Conservation (phyloP, 2,797 vertebrate genomes). For the Uromys caudimaculatus region DNA sequence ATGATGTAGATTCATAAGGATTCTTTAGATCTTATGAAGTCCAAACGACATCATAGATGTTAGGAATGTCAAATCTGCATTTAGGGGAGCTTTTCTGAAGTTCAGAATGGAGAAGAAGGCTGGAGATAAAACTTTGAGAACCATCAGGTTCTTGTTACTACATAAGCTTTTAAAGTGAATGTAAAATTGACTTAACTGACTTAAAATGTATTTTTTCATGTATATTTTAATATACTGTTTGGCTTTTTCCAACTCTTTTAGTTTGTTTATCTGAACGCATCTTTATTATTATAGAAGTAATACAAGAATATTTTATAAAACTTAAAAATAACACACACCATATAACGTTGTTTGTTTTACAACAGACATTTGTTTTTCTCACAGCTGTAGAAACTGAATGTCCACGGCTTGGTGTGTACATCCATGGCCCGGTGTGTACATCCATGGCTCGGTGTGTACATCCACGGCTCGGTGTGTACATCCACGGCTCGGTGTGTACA, state of each 20-base stretch:
- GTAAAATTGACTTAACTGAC: background rate
- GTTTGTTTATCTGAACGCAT: background rate
- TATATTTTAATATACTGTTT: background rate
- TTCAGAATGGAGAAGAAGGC: background rate
- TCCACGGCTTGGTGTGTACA: no score
- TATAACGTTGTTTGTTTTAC: background rate
- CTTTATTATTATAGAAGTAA: background rate
- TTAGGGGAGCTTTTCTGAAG: background rate
- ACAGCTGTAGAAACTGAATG: background rate
- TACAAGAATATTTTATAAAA: background rate
- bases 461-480: no score
- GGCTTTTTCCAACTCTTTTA: background rate
- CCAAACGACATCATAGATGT: background rate
- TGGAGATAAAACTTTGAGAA: background rate
- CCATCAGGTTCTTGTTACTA: background rate
- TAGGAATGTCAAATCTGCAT: background rate
- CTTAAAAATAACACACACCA: background rate
- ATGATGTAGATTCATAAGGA: background rate
- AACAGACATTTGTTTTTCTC: background rate
- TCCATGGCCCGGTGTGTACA: background rate
- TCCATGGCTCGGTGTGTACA: no score
- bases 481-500: no score
- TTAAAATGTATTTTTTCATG: background rate
- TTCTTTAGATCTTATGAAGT: background rate
- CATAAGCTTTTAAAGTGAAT: background rate